These are phyloP conservation scores for Poecile montanus DNA, from an alignment of 2,797 vertebrate species.

Conservation along the genomic window DNA sequence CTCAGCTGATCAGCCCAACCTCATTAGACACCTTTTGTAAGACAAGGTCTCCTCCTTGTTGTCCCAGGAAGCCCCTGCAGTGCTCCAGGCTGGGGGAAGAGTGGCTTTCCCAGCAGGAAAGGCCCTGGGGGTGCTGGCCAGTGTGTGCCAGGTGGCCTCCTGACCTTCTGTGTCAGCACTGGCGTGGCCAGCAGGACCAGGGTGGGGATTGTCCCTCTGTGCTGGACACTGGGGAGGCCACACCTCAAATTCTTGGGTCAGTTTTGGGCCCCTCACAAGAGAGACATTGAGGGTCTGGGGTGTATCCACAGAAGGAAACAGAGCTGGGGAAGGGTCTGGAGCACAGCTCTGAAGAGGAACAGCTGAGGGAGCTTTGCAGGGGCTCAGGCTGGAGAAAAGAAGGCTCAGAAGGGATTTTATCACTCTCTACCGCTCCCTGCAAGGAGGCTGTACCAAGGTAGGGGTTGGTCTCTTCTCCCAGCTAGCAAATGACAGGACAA, in stretches of 20 bases:
- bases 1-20: background rate
- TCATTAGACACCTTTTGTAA: background rate
- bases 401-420: background rate
- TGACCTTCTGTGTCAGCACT: fast-evolving
- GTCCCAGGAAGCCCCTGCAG: too few species aligned
- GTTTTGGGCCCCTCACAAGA: background rate
- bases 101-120: background rate
- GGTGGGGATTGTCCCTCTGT: background rate
- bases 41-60: background rate
- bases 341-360: background rate
- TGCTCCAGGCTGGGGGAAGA: background rate
- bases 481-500: fast-evolving
- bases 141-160: fast-evolving
- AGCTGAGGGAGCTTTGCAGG: background rate
- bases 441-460: background rate
- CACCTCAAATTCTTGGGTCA: background rate
- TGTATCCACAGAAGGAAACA: fast-evolving
- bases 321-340: background rate
- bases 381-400: background rate
- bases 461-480: background rate
- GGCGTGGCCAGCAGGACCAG: background rate
- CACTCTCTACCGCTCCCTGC: too few species aligned
- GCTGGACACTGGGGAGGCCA: background rate
- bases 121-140: fast-evolving
- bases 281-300: background rate